These are phyloP conservation scores for Indicator maculatus DNA, from an alignment of 2,113 vertebrate species.

Conservation along the genomic window DNA sequence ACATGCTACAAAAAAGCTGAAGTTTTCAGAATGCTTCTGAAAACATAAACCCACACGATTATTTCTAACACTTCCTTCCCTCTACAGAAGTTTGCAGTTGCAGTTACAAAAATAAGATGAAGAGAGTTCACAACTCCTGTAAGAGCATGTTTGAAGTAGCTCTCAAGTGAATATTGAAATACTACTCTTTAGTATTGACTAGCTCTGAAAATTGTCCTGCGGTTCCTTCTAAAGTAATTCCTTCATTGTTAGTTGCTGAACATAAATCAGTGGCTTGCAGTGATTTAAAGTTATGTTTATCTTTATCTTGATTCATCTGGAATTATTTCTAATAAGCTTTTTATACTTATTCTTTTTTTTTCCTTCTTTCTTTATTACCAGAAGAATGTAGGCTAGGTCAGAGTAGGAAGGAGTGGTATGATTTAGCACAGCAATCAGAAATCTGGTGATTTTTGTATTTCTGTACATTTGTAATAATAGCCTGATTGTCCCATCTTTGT, in stretches of 20 bases:
- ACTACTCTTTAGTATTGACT: neutral
- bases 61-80: constrained; percentile 25
- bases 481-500: neutral
- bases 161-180: neutral
- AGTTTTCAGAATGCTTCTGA: neutral
- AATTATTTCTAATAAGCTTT: constrained; percentile 1
- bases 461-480: neutral
- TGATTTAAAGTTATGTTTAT: constrained; percentile 12
- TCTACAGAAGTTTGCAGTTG: neutral
- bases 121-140: neutral
- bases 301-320: neutral
- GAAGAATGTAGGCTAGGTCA: neutral
- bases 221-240: neutral
- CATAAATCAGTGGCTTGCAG: neutral
- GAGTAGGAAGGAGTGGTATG: neutral
- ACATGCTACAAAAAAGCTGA: neutral
- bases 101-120: neutral
- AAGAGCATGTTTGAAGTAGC: neutral
- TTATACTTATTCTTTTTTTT: neutral
- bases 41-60: neutral
- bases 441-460: neutral
- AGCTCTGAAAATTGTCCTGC: neutral
- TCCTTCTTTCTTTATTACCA: neutral
- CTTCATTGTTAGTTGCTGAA: neutral
- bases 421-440: neutral